Conservation (phyloP, 1,140 invertebrate species). For the Caenorhabditis latens region DNA sequence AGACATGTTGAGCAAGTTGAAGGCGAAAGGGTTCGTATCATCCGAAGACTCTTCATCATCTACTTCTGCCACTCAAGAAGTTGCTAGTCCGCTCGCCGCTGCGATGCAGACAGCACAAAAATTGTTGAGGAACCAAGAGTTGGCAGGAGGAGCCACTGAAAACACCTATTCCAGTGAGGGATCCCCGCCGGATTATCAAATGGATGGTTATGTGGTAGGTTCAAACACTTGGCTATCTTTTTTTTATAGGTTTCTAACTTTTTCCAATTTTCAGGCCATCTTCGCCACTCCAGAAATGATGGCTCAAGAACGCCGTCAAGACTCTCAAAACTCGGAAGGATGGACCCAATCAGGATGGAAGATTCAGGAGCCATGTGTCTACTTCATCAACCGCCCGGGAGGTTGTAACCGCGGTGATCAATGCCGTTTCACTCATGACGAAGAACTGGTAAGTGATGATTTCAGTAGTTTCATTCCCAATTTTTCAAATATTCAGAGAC, state of each 20-base stretch:
- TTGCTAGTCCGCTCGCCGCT: background rate
- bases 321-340: background rate
- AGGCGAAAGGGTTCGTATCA: background rate
- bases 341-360: conserved; percentile 35
- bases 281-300: conserved; percentile 25
- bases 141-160: background rate
- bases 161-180: conserved; percentile 20
- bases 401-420: conserved; percentile 27
- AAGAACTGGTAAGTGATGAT: background rate
- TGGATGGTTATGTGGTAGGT: conserved; percentile 34
- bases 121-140: background rate
- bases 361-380: conserved; percentile 11
- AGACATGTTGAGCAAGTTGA: background rate
- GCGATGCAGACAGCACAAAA: conserved; percentile 8
- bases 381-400: conserved; percentile 10
- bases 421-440: conserved; percentile 21
- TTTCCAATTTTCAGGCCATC: conserved; percentile 17
- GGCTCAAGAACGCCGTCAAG: background rate
- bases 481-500: background rate
- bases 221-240: no score
- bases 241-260: no score
- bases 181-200: background rate
- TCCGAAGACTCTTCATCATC: background rate
- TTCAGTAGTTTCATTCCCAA: background rate
- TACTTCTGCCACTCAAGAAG: background rate